Conservation (phyloP, 2,113 vertebrate genomes). For the Gopherus evgoodei region DNA sequence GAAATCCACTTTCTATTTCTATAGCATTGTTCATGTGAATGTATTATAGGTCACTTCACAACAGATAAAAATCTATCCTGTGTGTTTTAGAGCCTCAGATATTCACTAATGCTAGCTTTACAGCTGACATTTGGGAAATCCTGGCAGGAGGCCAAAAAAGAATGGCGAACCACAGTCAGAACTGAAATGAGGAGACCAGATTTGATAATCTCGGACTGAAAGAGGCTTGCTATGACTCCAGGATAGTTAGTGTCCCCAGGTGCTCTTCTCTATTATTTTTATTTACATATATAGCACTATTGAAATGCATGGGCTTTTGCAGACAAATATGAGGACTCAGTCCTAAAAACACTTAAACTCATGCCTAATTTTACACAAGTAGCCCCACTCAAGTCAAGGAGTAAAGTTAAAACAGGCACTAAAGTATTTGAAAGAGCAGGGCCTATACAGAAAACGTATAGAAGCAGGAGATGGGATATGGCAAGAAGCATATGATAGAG, state of each 20-base stretch:
- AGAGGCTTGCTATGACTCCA: not conserved
- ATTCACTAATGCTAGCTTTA: not conserved
- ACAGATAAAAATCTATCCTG: not conserved
- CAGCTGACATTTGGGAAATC: not conserved
- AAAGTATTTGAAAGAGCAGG: not conserved
- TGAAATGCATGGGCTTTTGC: not conserved
- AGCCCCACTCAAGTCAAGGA: conserved; percentile 12
- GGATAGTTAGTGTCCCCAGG: conserved; percentile 19
- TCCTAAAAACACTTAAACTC: not conserved
- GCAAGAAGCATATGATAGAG: not conserved
- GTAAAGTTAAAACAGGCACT: not conserved
- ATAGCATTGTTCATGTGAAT: not conserved
- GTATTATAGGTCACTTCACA: conserved; percentile 22
- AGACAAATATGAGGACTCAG: not conserved
- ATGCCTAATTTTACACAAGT: not conserved
- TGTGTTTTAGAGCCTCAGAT: not conserved
- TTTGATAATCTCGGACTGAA: not conserved
- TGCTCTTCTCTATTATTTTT: conserved; percentile 40
- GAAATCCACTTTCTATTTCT: not conserved
- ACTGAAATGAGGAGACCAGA: not conserved
- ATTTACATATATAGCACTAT: not conserved
- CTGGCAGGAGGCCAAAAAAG: not conserved
- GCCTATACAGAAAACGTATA: not conserved
- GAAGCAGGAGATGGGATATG: not conserved
- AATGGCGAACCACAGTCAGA: not conserved